Base-by-base conservation (phyloP, 2,797 vertebrate genomes). In the Brachyalestes nurse region DNA sequence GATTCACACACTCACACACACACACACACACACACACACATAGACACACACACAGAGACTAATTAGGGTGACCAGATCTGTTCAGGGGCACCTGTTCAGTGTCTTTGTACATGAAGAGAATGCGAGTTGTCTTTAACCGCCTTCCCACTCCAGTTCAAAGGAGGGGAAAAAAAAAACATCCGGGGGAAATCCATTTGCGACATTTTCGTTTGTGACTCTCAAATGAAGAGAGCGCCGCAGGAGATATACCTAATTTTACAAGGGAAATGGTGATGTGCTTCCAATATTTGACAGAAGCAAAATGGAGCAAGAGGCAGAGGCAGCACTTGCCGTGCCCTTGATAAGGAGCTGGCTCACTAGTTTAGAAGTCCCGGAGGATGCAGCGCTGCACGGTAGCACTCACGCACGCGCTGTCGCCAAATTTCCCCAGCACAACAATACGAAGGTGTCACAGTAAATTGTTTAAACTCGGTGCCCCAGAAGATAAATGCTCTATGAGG, bases 401-500 rank as follows among this genome's bases (percentile, higher is more conserved):
- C 75, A 62, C 66, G 16, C 12, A 4, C 38, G 23, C n/a, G 42
- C 28, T 12, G 58, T 38, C 19, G 8, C 47, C 38, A 25, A 60
- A 65, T 77, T 57, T 77, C 60, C 74, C 62, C 66, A 45, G 38
- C 19, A 21, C 47, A 51, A 49, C 70, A 64, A 77, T 64, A 72
- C 67, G n/a, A 47, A 66, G 67, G 25, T 61, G 75, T 77, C 74
- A 47, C 17, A 16, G 9, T 72, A 69, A 77, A 77, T 70, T 77
- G 80, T 77, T 77, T 58, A 72, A 77, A 67, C 66, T 77, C 67
- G 23, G 60, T 45, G 74, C 16, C 74, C 19, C 45, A 51, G 60
- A 72, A 82, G 75, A 82, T 77, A 77, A 82, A 65, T 42, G 60
- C 75, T 82, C 58, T 47, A 67, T 19, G 47, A 77, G 67, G 58